Evolutionary conservation across 2,113 vertebrate species (phyloP).

Genomic region (Grammomys dolichurus): DNA sequence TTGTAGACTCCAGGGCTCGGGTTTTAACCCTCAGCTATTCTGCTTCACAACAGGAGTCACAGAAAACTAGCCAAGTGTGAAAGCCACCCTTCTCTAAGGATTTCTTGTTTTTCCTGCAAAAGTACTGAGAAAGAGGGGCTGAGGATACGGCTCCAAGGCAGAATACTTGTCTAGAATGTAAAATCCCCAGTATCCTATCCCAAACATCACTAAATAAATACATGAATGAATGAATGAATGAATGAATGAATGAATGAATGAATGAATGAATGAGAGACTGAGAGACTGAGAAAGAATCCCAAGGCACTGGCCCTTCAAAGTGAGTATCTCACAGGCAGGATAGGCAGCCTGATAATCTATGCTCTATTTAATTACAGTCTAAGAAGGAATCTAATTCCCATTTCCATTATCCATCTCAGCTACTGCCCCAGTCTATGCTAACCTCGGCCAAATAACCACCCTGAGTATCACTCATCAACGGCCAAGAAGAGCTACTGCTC

Average conservation of each 20-base stretch:
- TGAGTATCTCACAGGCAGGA: not conserved
- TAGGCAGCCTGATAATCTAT: not conserved
- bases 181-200: not conserved
- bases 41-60: not conserved
- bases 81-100: not conserved
- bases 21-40: not conserved
- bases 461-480: not conserved
- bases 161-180: not conserved
- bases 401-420: not conserved
- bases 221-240: not conserved
- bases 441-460: not conserved
- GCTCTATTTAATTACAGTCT: not conserved
- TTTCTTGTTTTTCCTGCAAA: constrained; percentile 20
- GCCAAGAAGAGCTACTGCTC: not conserved
- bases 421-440: not conserved
- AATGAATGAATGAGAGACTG: too few relatives aligned
- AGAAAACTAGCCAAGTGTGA: not conserved
- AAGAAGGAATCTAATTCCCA: constrained; percentile 1
- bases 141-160: not conserved
- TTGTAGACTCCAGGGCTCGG: too few relatives aligned
- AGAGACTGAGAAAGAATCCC: not conserved
- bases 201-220: not conserved
- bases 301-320: not conserved
- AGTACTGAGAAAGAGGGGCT: not conserved
- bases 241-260: too few relatives aligned